These are phyloP conservation scores for Scaptomyza polygonia DNA, from an alignment of 2,888 invertebrate genomes.

Conservation along the genomic window DNA sequence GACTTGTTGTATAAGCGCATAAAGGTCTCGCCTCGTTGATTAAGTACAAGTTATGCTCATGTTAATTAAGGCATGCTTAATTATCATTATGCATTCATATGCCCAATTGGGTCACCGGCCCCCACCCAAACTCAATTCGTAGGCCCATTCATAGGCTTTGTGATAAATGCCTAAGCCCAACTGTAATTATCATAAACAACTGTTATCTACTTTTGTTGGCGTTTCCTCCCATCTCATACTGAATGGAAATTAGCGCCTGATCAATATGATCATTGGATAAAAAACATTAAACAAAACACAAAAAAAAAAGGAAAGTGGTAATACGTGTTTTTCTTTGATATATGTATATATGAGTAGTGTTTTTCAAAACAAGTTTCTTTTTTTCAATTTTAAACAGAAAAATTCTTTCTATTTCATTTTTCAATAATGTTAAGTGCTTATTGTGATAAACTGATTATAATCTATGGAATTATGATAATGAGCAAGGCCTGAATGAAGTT, in stretches of 20 bases:
- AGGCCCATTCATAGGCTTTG: conserved; percentile 20
- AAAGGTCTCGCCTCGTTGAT: conserved; percentile 56
- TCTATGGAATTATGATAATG: background rate
- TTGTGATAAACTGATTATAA: background rate
- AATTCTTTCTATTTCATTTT: background rate
- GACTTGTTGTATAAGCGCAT: conserved; percentile 14
- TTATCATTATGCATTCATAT: conserved; percentile 38
- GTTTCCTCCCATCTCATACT: conserved; percentile 27
- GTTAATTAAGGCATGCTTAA: conserved; percentile 61
- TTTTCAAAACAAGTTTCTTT: background rate
- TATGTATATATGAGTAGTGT: background rate
- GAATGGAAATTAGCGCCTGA: conserved; percentile 64
- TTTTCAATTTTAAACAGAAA: background rate
- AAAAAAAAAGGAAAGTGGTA: conserved; percentile 61
- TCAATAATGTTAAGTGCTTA: background rate
- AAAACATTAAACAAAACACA: conserved; percentile 27
- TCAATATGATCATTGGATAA: conserved; percentile 51
- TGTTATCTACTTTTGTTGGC: conserved; percentile 43
- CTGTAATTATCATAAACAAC: conserved; percentile 71
- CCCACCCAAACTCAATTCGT: conserved; percentile 55
- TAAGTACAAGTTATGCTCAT: conserved; percentile 47
- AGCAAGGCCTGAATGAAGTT: background rate
- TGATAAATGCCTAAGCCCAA: conserved; percentile 39
- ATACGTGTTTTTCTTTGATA: conserved; percentile 3
- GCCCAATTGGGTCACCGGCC: conserved; percentile 55